Conservation (phyloP, 1,140 invertebrate genomes). For the Drosophila lini region DNA sequence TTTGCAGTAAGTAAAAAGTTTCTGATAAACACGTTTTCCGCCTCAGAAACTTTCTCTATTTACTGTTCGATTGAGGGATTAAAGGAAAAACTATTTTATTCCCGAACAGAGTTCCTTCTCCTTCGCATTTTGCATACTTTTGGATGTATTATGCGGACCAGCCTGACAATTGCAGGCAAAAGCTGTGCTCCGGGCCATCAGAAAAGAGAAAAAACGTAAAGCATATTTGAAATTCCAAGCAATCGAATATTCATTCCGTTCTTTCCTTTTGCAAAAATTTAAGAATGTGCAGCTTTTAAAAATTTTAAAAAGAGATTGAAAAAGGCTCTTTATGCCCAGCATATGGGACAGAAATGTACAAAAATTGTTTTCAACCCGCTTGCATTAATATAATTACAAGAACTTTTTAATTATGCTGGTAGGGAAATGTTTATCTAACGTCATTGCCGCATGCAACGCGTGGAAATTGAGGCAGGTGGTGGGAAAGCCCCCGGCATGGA, state of each 20-base stretch:
- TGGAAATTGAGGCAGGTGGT: constrained; percentile 36
- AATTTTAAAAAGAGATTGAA: not conserved
- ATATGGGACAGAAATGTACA: constrained; percentile 10
- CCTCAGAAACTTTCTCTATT: constrained; percentile 43
- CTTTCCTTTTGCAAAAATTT: not conserved
- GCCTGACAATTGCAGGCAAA: constrained; percentile 19
- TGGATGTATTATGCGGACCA: constrained; percentile 4
- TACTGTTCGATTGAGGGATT: constrained; percentile 57
- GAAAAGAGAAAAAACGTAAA: not conserved
- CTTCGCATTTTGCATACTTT: constrained; percentile 1
- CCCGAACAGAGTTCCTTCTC: not conserved
- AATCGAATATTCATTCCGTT: constrained; percentile 5
- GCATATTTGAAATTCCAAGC: constrained; percentile 4
- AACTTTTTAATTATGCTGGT: constrained; percentile 43
- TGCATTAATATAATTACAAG: constrained; percentile 14
- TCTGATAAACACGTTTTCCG: constrained; percentile 16
- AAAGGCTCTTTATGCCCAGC: not conserved
- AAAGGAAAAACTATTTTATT: constrained; percentile 16
- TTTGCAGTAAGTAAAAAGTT: constrained; percentile 13
- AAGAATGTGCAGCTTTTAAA: not conserved
- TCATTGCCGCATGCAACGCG: constrained; percentile 37
- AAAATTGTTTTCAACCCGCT: constrained; percentile 7
- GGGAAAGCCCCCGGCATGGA: constrained; percentile 27
- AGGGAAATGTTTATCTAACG: constrained; percentile 46
- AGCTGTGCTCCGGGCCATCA: not conserved